Evolutionary conservation across 2,888 invertebrate genomes (phyloP).

Genomic region (Adela reaumurella): DNA sequence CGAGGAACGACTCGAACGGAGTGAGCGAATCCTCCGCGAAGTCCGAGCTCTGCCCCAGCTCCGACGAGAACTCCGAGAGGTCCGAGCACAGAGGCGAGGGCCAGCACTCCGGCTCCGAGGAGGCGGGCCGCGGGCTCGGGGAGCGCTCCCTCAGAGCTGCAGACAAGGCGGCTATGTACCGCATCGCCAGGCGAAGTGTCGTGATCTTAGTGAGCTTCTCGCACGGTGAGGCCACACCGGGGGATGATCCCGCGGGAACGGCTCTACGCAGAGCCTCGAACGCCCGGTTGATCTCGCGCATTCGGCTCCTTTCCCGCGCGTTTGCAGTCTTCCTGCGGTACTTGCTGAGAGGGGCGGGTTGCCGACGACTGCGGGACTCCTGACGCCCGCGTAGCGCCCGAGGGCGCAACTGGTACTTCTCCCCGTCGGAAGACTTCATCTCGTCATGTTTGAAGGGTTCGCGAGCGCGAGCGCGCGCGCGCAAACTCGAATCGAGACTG

Average conservation of each 20-base stretch:
- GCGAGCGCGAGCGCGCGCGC: slow-evolving; percentile 7
- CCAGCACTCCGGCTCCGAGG: slow-evolving; percentile 32
- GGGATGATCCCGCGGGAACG: slow-evolving; percentile 63
- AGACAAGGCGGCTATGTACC: slow-evolving; percentile 77
- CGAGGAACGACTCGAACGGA: slow-evolving; percentile 55
- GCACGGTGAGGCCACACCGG: slow-evolving; percentile 54
- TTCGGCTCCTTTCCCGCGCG: slow-evolving; percentile 80
- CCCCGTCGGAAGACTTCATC: slow-evolving; percentile 33
- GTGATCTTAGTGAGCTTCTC: slow-evolving; percentile 89
- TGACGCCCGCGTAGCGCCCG: slow-evolving; percentile 42
- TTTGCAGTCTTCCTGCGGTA: slow-evolving; percentile 89
- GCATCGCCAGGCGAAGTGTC: slow-evolving; percentile 81
- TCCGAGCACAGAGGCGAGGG: slow-evolving; percentile 49
- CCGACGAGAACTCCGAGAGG: slow-evolving; percentile 48
- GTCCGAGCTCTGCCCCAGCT: slow-evolving; percentile 43
- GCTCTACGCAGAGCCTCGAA: slow-evolving; percentile 78
- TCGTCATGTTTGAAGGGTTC: slow-evolving; percentile 9
- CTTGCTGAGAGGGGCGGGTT: slow-evolving; percentile 77
- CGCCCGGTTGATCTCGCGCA: slow-evolving; percentile 87
- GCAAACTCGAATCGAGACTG: background rate
- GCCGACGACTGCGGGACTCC: slow-evolving; percentile 55
- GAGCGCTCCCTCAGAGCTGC: slow-evolving; percentile 55
- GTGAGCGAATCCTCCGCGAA: slow-evolving; percentile 54
- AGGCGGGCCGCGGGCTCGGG: slow-evolving; percentile 20
- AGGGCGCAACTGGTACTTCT: slow-evolving; percentile 54